Evolutionary conservation across 2,113 vertebrate genomes (phyloP).

Genomic region (Elachura formosa): DNA sequence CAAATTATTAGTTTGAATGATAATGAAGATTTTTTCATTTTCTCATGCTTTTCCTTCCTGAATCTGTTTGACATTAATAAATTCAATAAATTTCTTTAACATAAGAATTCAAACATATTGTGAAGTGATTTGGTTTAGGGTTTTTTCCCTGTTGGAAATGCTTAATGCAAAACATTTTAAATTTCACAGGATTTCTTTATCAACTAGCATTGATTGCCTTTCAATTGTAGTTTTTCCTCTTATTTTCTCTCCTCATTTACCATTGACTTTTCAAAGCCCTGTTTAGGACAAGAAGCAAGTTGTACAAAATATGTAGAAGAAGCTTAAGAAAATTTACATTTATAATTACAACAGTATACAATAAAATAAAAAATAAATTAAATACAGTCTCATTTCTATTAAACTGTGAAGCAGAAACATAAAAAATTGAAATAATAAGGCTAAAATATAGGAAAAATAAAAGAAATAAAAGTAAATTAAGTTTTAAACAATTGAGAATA

Average conservation of each 20-base stretch:
- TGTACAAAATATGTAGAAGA: neutral
- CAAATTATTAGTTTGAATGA: neutral
- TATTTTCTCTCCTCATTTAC: accelerated
- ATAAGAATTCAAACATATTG: neutral
- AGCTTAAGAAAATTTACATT: neutral
- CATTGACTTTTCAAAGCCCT: neutral
- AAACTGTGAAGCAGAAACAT: neutral
- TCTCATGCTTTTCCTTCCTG: neutral
- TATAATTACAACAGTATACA: neutral
- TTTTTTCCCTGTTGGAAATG: neutral
- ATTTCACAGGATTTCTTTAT: neutral
- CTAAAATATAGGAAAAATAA: neutral
- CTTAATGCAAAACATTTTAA: neutral
- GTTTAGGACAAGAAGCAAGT: neutral
- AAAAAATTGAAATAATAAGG: neutral
- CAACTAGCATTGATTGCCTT: neutral
- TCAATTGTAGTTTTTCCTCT: neutral
- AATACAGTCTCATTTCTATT: neutral
- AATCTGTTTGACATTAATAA: neutral
- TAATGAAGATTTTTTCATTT: neutral
- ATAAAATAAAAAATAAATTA: neutral
- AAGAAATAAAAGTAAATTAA: neutral
- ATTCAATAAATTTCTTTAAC: neutral
- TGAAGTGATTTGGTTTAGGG: neutral
- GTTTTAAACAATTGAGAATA: neutral